phyloP scores from a whole-genome alignment of 2,888 invertebrate genomes.

The Timandra comae region DNA sequence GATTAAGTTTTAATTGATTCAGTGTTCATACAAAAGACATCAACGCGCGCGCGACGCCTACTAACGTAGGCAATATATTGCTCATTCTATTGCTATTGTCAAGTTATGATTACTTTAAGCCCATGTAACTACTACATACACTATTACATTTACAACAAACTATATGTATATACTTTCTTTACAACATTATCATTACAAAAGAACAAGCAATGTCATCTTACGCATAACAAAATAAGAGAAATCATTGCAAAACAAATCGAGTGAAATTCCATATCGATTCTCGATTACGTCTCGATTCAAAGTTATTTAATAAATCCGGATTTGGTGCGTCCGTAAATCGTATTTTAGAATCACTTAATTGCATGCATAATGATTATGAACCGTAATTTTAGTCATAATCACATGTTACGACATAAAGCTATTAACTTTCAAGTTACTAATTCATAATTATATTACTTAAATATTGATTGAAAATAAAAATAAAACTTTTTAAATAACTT shows the following conservation, averaged over 20 bases:
- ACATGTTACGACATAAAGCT: not conserved
- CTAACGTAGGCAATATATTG: too few species aligned
- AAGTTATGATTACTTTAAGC: too few species aligned
- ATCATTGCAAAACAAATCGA: slow-evolving; percentile 31
- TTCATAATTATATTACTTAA: not conserved
- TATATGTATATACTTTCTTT: too few species aligned
- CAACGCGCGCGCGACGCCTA: not conserved
- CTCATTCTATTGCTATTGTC: too few species aligned
- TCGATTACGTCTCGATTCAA: slow-evolving; percentile 36
- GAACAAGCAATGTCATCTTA: slow-evolving; percentile 8
- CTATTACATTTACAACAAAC: too few species aligned
- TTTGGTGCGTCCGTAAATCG: not conserved
- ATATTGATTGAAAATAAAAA: not conserved
- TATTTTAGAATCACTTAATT: not conserved
- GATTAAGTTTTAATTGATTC: not conserved
- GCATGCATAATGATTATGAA: slow-evolving; percentile 19
- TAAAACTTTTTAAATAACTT: too few species aligned
- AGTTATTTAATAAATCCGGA: slow-evolving; percentile 40
- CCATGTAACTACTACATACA: too few species aligned
- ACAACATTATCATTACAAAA: slow-evolving; percentile 8
- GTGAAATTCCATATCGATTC: slow-evolving; percentile 43
- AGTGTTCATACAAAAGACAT: not conserved
- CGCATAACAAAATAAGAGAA: slow-evolving; percentile 38
- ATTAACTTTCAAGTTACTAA: not conserved
- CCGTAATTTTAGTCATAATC: not conserved